Base-by-base conservation (phyloP, 2,113 vertebrate species). In the Limnothrissa miodon region DNA sequence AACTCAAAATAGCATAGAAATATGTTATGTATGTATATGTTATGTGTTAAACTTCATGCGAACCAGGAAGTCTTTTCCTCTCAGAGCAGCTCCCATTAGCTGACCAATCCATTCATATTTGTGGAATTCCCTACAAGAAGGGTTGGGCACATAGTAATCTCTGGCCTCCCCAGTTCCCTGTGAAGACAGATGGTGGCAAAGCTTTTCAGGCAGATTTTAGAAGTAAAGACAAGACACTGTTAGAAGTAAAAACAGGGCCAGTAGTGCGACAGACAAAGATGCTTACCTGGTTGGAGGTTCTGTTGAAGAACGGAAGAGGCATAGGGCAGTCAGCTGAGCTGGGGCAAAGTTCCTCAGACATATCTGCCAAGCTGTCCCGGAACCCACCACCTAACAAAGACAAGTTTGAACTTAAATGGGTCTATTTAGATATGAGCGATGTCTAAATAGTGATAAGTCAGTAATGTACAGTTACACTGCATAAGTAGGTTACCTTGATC, bases 281-380 rank as follows among this genome's bases (percentile, higher is more conserved):
- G 9, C 36, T 36, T 86, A 99, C 98, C 97, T 99, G 97, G 90
- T 99, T 99, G 80, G 98, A 97, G 0, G 98, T 99, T 74, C 98
- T 95, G 80, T 94, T 95, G 86, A 99, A 99, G 94, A 99, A 99
- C 0, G 96, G 97, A 81, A 99, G 93, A 33, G 98, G 98, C 89
- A 99, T 94, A 0, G 95, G 94, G 45, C 95, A 97, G 89, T 99
- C 97, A 0, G 96, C 95, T 0, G 98, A 99, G 91, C 97, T 97
- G 85, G 98, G 98, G 86, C 98, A 99, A 36, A 99, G 93, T 89
- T 99, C 98, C 91, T 99, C 98, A 0, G 98, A 99, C 96, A 99
- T 98, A 92, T 99, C 98, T 0, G 98, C 97, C 84, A 99, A 94
- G 89, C 98, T 99, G 90, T 99, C 98, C 56, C 98, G 95, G 90